Evolutionary conservation across 2,888 invertebrate species (phyloP), one percentile per base, ranked within the genome.

Genomic region (Alloscopus bannaensis): DNA sequence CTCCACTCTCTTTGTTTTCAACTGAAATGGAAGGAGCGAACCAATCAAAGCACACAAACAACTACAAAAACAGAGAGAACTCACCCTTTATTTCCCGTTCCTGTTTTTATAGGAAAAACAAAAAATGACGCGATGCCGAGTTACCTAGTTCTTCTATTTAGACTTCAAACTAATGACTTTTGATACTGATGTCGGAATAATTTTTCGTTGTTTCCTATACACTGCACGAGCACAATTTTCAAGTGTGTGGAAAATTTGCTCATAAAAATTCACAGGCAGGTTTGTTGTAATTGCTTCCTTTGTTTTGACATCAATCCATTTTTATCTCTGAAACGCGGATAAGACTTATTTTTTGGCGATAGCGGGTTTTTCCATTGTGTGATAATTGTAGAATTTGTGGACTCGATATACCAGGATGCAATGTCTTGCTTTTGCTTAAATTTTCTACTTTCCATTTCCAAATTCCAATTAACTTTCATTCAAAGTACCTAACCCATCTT

Each of bases 81-180:
- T 6, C 36, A 13, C 13, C 6, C 6, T 8, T 28, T 36, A 28
- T 2, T 64, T 64, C 64, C 64, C 64, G 64, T 64, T 64, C 64
- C 64, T 36, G 36, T 36, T 36, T 36, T 36, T 36, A n/a, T n/a
- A n/a, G n/a, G n/a, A n/a, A n/a, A n/a, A n/a, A n/a, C n/a, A n/a
- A n/a, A n/a, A n/a, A n/a, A n/a, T n/a, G n/a, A n/a, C n/a, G n/a
- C n/a, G n/a, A n/a, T n/a, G n/a, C n/a, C n/a, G 8, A 36, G 6
- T 36, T 36, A 36, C 36, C 13, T 6, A 8, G 36, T 8, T 36
- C 13, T 36, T 8, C 36, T 36, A 6, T 6, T 8, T 36, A 13
- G 36, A 36, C 36, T 6, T 36, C 13, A 36, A 13, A 36, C 6
- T 8, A 36, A 36, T 8, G 36, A 8, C 6, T 36, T 36, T 36